Percentiles rank a stretch among this genome's conserved stretches.
Conservation (phyloP, 2,888 invertebrate species). For the Erannis defoliaria region DNA sequence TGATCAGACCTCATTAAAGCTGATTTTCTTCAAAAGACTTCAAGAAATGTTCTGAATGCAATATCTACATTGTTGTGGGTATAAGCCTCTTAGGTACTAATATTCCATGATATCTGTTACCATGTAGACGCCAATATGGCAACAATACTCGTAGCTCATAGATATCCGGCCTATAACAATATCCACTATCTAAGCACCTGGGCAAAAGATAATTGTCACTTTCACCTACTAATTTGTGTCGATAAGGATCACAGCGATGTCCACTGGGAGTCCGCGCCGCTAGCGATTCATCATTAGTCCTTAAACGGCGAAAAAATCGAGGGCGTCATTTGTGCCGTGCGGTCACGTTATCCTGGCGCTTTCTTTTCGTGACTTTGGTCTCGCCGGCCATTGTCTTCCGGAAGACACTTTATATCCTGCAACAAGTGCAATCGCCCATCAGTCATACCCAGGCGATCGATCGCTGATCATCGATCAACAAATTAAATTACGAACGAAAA, state of each 20-base stretch:
- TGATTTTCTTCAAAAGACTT: too few relatives aligned
- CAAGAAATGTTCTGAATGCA: too few relatives aligned
- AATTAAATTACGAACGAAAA: constrained; percentile 43
- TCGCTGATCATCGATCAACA: constrained; percentile 58
- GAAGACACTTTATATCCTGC: constrained; percentile 84
- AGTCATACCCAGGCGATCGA: constrained; percentile 72
- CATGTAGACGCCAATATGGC: not conserved
- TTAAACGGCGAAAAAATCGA: constrained; percentile 66
- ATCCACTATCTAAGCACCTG: not conserved
- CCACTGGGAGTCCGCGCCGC: constrained; percentile 70
- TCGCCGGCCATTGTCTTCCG: constrained; percentile 78
- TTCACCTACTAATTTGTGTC: constrained; percentile 65
- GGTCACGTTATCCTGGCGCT: constrained; percentile 82
- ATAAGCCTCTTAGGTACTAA: too few relatives aligned
- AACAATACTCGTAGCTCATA: not conserved
- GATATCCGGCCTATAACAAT: constrained; percentile 19
- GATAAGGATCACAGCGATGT: constrained; percentile 70
- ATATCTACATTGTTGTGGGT: too few relatives aligned
- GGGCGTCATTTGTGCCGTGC: constrained; percentile 77
- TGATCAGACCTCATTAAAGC: too few relatives aligned
- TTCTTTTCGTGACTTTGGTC: constrained; percentile 81
- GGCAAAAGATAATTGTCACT: constrained; percentile 58
- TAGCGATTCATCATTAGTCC: constrained; percentile 79
- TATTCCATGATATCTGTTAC: not conserved
- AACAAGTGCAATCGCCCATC: constrained; percentile 67